A percentile compares a stretch with the other conserved stretches of the same genome.
Conservation (phyloP, 2,888 invertebrate species). For the Periphyllus acericola region DNA sequence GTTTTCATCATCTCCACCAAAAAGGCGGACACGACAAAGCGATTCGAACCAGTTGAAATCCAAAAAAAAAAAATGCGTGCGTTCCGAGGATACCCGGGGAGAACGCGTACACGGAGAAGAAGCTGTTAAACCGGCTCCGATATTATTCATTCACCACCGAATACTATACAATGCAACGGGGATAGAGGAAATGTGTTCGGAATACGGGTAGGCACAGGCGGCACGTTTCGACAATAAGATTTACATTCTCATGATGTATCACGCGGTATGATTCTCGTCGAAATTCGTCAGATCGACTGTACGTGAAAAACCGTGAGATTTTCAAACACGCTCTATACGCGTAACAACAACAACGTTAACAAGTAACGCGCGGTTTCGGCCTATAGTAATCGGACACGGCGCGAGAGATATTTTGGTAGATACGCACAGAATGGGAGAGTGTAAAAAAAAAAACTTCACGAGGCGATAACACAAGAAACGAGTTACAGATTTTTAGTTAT, state of each 20-base stretch:
- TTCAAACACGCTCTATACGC: too few relatives aligned
- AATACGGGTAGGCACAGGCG: background rate
- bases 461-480: background rate
- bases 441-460: too few relatives aligned
- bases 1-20: background rate
- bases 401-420: too few relatives aligned
- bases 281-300: background rate
- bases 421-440: too few relatives aligned
- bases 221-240: too few relatives aligned
- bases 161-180: background rate
- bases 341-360: too few relatives aligned
- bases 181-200: background rate
- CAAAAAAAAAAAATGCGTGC: background rate
- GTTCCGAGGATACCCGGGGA: background rate
- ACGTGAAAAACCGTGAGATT: too few relatives aligned
- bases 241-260: background rate
- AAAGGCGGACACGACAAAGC: background rate
- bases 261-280: background rate
- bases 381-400: too few relatives aligned
- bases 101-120: background rate
- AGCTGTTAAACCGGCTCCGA: conserved; percentile 27
- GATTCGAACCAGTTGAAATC: background rate
- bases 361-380: too few relatives aligned
- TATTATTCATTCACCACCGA: background rate
- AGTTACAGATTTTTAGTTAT: too few relatives aligned